phyloP scores from a whole-genome alignment of 30 jellyfish, hydroid and myxozoan species.

The Aurelia sp. region DNA sequence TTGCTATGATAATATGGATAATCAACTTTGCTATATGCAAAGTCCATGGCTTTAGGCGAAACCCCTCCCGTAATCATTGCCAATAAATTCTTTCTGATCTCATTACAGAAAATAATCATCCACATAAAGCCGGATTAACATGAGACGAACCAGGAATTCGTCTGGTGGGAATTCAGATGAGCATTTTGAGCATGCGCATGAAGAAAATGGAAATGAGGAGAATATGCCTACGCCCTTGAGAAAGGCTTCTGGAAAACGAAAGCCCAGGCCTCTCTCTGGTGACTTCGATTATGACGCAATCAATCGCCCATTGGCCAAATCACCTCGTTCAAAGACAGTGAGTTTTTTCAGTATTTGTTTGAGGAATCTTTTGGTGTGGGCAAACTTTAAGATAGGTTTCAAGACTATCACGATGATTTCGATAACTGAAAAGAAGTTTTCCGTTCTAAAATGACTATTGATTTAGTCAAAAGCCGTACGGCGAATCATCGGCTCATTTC shows the following conservation, averaged over 20 bases:
- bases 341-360: background rate
- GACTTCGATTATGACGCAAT: slow-evolving; percentile 61
- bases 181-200: slow-evolving; percentile 7
- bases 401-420: no score
- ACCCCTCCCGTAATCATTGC: slow-evolving; percentile 5
- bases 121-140: slow-evolving; percentile 25
- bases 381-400: no score
- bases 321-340: slow-evolving; percentile 35
- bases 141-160: slow-evolving; percentile 52
- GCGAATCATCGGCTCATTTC: no score
- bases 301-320: slow-evolving; percentile 59
- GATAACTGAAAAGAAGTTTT: no score
- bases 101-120: slow-evolving; percentile 31
- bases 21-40: no score
- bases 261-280: slow-evolving; percentile 58
- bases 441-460: no score
- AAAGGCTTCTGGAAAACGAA: slow-evolving; percentile 48
- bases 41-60: no score
- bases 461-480: no score
- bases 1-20: no score
- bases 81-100: background rate
- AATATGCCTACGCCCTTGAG: slow-evolving; percentile 34
- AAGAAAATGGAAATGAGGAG: slow-evolving; percentile 30
- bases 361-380: no score
- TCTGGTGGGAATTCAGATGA: slow-evolving; percentile 21